Percentiles rank a stretch among this genome's conserved stretches.
Conservation (phyloP, 2,113 vertebrate genomes). For the Odobenus rosmarus region DNA sequence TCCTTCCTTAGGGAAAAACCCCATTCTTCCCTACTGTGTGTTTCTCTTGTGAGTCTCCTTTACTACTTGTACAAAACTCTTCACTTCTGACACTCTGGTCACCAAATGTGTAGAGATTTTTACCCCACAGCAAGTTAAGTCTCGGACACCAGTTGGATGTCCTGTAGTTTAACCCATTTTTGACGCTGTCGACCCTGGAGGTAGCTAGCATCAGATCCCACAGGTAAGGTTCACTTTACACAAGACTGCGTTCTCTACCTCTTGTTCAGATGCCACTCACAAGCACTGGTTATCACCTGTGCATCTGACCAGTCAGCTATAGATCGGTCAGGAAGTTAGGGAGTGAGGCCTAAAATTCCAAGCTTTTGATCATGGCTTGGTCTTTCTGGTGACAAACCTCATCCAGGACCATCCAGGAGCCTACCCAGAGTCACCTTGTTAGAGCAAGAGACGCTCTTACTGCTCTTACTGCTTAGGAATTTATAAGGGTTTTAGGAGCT, state of each 20-base stretch:
- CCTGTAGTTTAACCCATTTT: not conserved
- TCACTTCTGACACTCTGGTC: not conserved
- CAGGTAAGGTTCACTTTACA: not conserved
- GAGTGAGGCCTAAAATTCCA: not conserved
- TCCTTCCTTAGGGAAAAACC: not conserved
- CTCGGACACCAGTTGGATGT: not conserved
- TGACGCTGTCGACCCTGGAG: not conserved
- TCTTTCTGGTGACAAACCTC: not conserved
- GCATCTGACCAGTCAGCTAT: not conserved
- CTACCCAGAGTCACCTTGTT: not conserved
- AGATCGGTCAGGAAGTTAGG: not conserved
- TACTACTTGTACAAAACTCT: not conserved
- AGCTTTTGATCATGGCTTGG: not conserved
- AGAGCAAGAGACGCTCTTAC: not conserved
- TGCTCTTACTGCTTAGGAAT: not conserved
- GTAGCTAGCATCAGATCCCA: not conserved
- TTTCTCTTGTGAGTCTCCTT: not conserved
- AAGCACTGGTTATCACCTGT: not conserved
- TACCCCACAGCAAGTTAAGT: not conserved
- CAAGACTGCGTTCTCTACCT: not conserved
- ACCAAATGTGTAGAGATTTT: not conserved
- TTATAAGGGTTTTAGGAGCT: not conserved
- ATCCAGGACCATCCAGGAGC: not conserved
- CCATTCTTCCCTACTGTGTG: not conserved
- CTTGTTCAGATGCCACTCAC: not conserved